Evolutionary conservation across 2,888 invertebrate species (phyloP).

Genomic region (Eupithecia exiguata): DNA sequence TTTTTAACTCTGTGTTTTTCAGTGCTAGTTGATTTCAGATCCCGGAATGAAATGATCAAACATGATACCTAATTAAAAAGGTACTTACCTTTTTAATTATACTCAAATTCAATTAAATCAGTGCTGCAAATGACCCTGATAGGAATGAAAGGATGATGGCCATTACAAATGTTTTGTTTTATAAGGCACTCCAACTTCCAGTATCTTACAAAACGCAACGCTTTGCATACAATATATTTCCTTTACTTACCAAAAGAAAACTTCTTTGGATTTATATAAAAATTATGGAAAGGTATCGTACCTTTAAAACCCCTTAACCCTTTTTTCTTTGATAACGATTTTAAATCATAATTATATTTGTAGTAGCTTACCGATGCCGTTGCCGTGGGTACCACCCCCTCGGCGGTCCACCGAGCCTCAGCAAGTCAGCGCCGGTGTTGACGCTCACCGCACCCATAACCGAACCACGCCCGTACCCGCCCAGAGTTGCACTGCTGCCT

Average conservation of each 20-base stretch:
- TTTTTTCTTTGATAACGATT: background rate
- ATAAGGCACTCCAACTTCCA: background rate
- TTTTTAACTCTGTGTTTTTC: background rate
- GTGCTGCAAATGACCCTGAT: background rate
- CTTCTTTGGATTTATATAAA: background rate
- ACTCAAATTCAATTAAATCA: background rate
- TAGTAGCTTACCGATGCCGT: slow-evolving; percentile 79
- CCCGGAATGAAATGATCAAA: background rate
- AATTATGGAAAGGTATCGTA: background rate
- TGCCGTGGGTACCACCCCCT: slow-evolving; percentile 93
- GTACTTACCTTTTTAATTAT: too few species aligned
- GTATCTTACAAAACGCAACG: background rate
- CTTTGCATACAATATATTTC: background rate
- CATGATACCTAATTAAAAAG: too few species aligned
- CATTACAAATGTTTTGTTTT: background rate
- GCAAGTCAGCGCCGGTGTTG: slow-evolving; percentile 89
- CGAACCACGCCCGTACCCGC: slow-evolving; percentile 81
- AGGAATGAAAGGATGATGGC: background rate
- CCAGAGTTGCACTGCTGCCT: slow-evolving; percentile 80
- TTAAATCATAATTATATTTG: background rate
- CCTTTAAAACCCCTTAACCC: too few species aligned
- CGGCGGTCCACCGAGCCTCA: slow-evolving; percentile 91
- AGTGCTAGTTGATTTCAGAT: background rate
- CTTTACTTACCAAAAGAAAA: background rate
- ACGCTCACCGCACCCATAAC: slow-evolving; percentile 77